phyloP scores from a whole-genome alignment of 2,888 invertebrate genomes.

The Agriopis leucophaearia region DNA sequence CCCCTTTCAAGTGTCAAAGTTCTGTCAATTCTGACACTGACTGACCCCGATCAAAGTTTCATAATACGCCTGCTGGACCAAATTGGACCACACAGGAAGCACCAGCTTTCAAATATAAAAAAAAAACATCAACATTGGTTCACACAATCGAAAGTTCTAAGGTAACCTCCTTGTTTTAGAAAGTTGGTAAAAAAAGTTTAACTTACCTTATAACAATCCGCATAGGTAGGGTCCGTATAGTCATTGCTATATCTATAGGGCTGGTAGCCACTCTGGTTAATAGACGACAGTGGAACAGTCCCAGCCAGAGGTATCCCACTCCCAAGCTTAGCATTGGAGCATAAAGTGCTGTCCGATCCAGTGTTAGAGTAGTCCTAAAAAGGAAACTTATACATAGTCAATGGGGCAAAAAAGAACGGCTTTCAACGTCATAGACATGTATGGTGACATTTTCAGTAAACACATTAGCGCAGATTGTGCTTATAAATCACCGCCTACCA shows the following conservation, averaged over 20 bases:
- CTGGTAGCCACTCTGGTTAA: constrained; percentile 86
- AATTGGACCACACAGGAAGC: too few relatives aligned
- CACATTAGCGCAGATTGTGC: not conserved
- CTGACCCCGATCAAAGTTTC: too few relatives aligned
- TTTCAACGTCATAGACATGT: not conserved
- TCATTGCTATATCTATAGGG: constrained; percentile 90
- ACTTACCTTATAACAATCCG: constrained; percentile 88
- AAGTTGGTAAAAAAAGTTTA: constrained; percentile 19
- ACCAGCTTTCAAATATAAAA: too few relatives aligned
- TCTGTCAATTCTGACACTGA: too few relatives aligned
- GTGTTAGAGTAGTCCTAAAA: constrained; percentile 87
- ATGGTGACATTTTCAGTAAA: not conserved
- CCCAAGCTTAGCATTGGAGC: constrained; percentile 71
- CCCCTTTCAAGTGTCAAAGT: too few relatives aligned
- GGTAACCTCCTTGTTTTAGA: too few relatives aligned
- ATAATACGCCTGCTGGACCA: too few relatives aligned
- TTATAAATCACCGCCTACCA: not conserved
- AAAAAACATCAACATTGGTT: too few relatives aligned
- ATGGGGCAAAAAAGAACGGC: constrained; percentile 4
- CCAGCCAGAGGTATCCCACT: constrained; percentile 92
- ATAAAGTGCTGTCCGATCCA: constrained; percentile 56
- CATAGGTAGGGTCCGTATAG: constrained; percentile 92
- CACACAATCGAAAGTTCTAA: too few relatives aligned
- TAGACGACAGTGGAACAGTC: constrained; percentile 90
- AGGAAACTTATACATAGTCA: constrained; percentile 28